Conservation (phyloP, 2,888 invertebrate species). For the Ctena decussata region DNA sequence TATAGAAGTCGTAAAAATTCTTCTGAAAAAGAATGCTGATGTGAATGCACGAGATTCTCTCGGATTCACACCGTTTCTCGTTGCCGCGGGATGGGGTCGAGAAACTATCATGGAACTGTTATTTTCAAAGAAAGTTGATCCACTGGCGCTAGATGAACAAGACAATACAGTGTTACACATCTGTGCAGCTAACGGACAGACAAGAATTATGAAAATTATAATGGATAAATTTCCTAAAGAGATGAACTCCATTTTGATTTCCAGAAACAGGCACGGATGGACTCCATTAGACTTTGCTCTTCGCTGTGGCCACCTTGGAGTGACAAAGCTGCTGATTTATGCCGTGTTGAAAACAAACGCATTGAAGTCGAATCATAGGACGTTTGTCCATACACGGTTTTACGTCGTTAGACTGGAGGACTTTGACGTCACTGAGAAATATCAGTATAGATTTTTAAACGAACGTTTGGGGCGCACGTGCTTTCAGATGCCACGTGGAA, state of each 20-base stretch:
- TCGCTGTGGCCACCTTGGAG: constrained; percentile 62
- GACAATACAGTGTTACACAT: constrained; percentile 62
- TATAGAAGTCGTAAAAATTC: constrained; percentile 59
- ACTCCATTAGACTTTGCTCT: constrained; percentile 65
- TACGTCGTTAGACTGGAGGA: constrained; percentile 61
- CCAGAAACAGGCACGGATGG: constrained; percentile 63
- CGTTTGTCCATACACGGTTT: constrained; percentile 65
- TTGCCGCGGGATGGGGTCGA: constrained; percentile 65
- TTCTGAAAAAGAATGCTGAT: constrained; percentile 62
- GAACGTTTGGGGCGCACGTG: constrained; percentile 45
- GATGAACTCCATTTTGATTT: constrained; percentile 51
- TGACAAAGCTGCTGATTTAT: constrained; percentile 50
- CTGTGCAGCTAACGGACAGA: constrained; percentile 60
- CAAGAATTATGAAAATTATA: constrained; percentile 53
- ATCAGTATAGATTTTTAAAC: constrained; percentile 57
- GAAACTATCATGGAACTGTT: constrained; percentile 58
- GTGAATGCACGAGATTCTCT: constrained; percentile 60
- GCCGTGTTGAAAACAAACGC: constrained; percentile 35
- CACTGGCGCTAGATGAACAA: constrained; percentile 50
- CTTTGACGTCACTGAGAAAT: constrained; percentile 52
- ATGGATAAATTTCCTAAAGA: constrained; percentile 51
- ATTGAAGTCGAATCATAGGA: constrained; percentile 47
- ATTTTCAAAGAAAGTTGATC: constrained; percentile 31
- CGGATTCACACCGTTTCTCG: constrained; percentile 64
- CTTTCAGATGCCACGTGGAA: constrained; percentile 65